phyloP scores from a whole-genome alignment of 2,113 vertebrate species.

The Bubo bubo region DNA sequence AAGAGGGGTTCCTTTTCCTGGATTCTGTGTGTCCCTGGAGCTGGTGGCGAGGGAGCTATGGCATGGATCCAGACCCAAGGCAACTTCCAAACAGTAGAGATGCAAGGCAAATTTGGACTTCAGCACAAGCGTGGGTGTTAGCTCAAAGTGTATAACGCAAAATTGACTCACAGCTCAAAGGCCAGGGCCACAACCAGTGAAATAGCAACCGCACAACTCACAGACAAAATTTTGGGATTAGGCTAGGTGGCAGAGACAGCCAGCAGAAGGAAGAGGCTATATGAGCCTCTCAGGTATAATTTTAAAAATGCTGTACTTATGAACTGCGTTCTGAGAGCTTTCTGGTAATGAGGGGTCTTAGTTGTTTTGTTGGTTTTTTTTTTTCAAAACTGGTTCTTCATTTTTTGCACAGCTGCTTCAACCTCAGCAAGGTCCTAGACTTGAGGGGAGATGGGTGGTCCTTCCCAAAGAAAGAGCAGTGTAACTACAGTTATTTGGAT shows the following conservation, averaged over 20 bases:
- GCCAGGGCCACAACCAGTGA: not conserved
- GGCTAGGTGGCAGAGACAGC: not conserved
- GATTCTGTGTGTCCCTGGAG: not conserved
- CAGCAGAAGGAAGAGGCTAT: not conserved
- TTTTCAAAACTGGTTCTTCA: not conserved
- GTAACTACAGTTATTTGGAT: not conserved
- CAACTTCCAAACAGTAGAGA: not conserved
- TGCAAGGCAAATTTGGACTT: conserved; percentile 47
- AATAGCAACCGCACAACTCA: not conserved
- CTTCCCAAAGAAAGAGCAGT: not conserved
- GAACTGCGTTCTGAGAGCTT: not conserved
- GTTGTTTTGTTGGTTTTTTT: not conserved
- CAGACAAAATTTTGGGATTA: not conserved
- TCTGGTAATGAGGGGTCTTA: not conserved
- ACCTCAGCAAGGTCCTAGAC: not conserved
- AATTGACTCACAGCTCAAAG: conserved; percentile 35
- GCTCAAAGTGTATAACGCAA: not conserved
- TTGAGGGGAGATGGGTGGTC: not conserved
- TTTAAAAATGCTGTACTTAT: not conserved
- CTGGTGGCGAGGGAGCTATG: not conserved
- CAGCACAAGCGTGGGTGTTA: not conserved
- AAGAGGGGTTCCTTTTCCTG: not conserved
- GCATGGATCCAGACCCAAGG: not conserved
- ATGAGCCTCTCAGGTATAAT: not conserved
- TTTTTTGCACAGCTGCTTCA: not conserved